Base-by-base conservation (phyloP, 2,888 invertebrate species). In the Mesorhabditis sp. region DNA sequence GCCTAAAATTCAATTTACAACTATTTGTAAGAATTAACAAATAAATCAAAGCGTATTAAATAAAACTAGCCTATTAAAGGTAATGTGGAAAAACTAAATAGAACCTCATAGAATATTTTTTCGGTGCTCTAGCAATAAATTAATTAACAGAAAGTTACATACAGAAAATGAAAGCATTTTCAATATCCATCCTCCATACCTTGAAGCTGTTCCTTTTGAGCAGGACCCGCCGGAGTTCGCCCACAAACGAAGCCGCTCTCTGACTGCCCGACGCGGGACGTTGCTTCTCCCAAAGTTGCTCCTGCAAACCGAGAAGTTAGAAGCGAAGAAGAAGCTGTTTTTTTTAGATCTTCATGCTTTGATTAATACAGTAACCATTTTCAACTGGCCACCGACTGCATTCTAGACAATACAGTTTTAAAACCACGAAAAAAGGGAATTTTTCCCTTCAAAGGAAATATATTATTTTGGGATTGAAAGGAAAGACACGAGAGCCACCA, bases 401-500 rank as follows among this genome's bases (percentile, higher is more conserved):
- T 50, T 50, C 58, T 50, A 50, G 58, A 50, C 58, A 50, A 50
- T 50, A n/a, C n/a, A n/a, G 58, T 13, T 50, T 50, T 50, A 50
- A 50, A n/a, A 50, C 58, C 58, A 50, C 7, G 2, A 50, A n/a
- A 50, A 50, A 50, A n/a, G n/a, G n/a, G 58, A 50, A 50, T 10
- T 10, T 50, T 50, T 10, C 10, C n/a, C 58, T 50, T 13, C 7
- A 50, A 50, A n/a, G 7, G 58, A 50, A 28, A 28, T 28, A 28
- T 28, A 28, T 28, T 28, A 28, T 28, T 28, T 28, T 28, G 28
- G 28, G 28, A 28, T 28, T 28, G 28, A 28, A 28, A 28, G 28
- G 28, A 2, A 28, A 28, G 28, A 10, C 58, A n/a, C 58, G n/a
- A 50, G n/a, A 13, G 7, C 10, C 7, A 50, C 58, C 58, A 50